phyloP scores from a whole-genome alignment of 2,888 invertebrate species.

The Pinctada fucata region DNA sequence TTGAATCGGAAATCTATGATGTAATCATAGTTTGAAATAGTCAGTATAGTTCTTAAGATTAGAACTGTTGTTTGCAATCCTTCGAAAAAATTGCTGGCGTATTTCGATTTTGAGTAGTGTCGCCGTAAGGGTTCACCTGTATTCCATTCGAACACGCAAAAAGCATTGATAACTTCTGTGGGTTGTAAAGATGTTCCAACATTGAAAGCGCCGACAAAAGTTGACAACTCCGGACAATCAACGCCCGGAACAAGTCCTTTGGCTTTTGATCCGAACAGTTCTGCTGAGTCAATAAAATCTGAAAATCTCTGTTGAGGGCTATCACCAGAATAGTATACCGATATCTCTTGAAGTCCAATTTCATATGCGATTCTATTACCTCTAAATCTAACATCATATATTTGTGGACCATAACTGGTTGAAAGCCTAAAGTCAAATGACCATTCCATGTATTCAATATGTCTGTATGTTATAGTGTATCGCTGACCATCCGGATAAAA shows the following conservation, averaged over 20 bases:
- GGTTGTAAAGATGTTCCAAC: slow-evolving; percentile 37
- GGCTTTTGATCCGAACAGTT: slow-evolving; percentile 54
- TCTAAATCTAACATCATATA: slow-evolving; percentile 59
- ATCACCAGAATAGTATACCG: slow-evolving; percentile 63
- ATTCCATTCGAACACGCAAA: slow-evolving; percentile 67
- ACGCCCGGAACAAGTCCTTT: slow-evolving; percentile 62
- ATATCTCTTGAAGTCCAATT: slow-evolving; percentile 66
- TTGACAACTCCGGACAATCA: slow-evolving; percentile 68
- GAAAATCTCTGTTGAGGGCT: slow-evolving; percentile 54
- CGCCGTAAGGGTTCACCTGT: slow-evolving; percentile 60
- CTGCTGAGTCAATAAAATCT: slow-evolving; percentile 59
- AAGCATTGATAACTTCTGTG: slow-evolving; percentile 36
- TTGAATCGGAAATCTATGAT: slow-evolving; percentile 63
- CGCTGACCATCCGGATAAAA: slow-evolving; percentile 63
- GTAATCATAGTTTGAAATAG: slow-evolving; percentile 65
- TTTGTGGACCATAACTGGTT: slow-evolving; percentile 54
- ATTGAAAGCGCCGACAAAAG: slow-evolving; percentile 52
- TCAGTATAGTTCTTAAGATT: slow-evolving; percentile 57
- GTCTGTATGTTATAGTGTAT: slow-evolving; percentile 57
- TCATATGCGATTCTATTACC: slow-evolving; percentile 65
- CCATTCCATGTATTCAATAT: slow-evolving; percentile 66
- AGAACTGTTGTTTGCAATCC: slow-evolving; percentile 58
- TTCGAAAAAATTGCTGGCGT: slow-evolving; percentile 43
- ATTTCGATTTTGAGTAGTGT: slow-evolving; percentile 41
- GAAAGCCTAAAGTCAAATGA: slow-evolving; percentile 63